Evolutionary conservation across 1,140 invertebrate genomes (phyloP), one percentile per base, ranked within the genome.

Genomic region (Apis mellifera): DNA sequence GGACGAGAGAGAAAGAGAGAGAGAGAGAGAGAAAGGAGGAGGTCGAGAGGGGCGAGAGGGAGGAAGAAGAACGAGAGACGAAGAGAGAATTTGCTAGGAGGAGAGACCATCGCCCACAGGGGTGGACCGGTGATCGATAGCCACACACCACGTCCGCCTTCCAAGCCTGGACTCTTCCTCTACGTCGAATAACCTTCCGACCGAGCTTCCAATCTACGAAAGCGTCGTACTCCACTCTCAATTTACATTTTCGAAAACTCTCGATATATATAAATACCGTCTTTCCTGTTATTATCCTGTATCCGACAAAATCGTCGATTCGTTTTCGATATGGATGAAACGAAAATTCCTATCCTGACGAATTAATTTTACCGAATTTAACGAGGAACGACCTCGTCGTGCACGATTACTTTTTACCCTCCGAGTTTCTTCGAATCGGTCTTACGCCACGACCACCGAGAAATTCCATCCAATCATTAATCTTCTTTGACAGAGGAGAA

Each of bases 111-210:
- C 82, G 83, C 88, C 87, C 85, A 86, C 85, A 88, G 84, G 89
- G 90, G 86, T 90, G 87, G 89, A 84, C 84, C 80, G 62, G 86
- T 91, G 91, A 91, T 91, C 91, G 91, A 91, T 91, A 90, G 90
- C 89, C 79, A 90, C 90, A 90, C 86, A 90, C 89, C 86, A 85
- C 84, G 84, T 86, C 84, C 80, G 86, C 88, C 86, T 89, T 87
- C 80, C 55, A 69, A 86, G 83, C 76, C 87, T 86, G 87, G 87
- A 89, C 84, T 89, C 84, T 88, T 88, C 87, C 87, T 42, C 32
- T 79, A 82, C 74, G 77, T 80, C 69, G 73, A 82, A 65, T 81
- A 84, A 77, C 85, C n/a, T n/a, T 80, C 82, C 50, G 72, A n/a
- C n/a, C 68, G 68, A 77, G 85, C 69, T 82, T 81, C 55, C 82